Evolutionary conservation across 2,888 invertebrate species (phyloP).

Genomic region (Eupithecia insigniata): DNA sequence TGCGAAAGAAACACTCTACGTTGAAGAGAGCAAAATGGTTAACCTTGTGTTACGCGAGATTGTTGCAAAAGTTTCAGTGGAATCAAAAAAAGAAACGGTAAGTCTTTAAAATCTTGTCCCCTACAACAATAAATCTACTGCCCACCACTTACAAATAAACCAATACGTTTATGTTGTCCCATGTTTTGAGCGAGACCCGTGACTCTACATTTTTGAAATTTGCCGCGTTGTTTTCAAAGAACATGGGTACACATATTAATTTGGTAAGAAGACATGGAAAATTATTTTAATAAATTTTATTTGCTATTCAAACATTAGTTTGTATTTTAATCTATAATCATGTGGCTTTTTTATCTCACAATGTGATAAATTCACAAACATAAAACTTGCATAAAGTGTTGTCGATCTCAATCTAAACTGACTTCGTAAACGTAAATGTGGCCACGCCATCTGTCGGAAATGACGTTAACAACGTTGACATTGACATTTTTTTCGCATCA

Average conservation of each 20-base stretch:
- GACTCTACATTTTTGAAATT: slow-evolving; percentile 1
- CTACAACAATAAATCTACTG: neutral
- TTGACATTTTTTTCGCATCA: slow-evolving; percentile 37
- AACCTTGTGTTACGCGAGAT: slow-evolving; percentile 73
- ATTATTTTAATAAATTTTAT: neutral
- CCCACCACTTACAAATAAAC: neutral
- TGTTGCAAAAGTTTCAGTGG: slow-evolving; percentile 69
- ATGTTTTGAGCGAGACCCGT: too few species aligned
- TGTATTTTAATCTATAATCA: neutral
- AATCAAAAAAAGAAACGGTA: slow-evolving; percentile 70
- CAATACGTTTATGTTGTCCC: neutral
- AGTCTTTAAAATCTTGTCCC: slow-evolving; percentile 43
- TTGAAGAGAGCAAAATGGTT: slow-evolving; percentile 61
- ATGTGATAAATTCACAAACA: neutral
- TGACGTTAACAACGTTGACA: slow-evolving; percentile 52
- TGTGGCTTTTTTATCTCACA: neutral
- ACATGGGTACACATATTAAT: neutral
- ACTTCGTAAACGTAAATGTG: slow-evolving; percentile 50
- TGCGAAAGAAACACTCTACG: neutral
- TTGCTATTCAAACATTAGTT: neutral
- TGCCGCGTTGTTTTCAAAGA: neutral
- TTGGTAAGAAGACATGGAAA: neutral
- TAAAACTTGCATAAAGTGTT: neutral
- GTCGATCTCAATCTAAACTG: slow-evolving; percentile 6
- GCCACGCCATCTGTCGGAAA: slow-evolving; percentile 49